Conservation (phyloP, 2,888 invertebrate species). For the Heliconius aoede region DNA sequence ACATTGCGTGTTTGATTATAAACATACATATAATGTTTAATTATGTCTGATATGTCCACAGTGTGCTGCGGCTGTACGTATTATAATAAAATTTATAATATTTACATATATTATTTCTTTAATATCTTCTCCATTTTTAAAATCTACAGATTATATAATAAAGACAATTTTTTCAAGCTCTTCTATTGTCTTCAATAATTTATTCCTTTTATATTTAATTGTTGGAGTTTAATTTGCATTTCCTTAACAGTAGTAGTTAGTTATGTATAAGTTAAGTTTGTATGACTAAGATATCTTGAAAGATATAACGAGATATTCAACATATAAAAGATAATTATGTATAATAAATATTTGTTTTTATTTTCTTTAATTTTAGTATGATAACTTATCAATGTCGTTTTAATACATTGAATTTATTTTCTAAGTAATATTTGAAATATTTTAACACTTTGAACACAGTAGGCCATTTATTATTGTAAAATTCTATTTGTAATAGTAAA, state of each 20-base stretch:
- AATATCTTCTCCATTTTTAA: background rate
- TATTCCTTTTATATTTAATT: background rate
- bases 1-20: background rate
- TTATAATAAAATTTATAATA: conserved; percentile 14
- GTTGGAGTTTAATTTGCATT: background rate
- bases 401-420: no score
- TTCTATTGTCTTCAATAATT: background rate
- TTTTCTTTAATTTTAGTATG: no score
- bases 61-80: conserved; percentile 29
- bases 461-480: background rate
- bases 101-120: background rate
- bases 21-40: conserved; percentile 22
- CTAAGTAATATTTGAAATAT: background rate
- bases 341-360: no score
- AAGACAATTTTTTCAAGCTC: background rate
- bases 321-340: no score
- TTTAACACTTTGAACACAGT: conserved; percentile 24
- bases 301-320: background rate
- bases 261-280: background rate
- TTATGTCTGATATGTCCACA: conserved; percentile 25
- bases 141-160: background rate
- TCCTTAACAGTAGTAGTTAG: conserved; percentile 2
- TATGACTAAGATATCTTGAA: background rate
- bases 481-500: background rate
- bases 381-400: no score